Evolutionary conservation across 2,113 vertebrate genomes (phyloP), one percentile per base, ranked within the genome.

Genomic region (Vanacampus margaritifer): DNA sequence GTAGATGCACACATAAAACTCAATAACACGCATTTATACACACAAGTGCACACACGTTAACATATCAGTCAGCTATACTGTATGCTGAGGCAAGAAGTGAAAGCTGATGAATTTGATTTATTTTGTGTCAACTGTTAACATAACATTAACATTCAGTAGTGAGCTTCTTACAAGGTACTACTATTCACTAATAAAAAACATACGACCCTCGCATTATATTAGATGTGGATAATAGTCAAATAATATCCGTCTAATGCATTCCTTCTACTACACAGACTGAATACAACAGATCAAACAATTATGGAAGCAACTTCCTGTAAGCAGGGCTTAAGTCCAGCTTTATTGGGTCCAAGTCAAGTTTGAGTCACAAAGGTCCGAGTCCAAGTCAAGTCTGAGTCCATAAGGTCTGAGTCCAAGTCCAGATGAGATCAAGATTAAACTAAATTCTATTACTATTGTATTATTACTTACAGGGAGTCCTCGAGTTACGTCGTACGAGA

Each of bases 171-270:
- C 28, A 32, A 32, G 4, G 28, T 68, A 59, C 51, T 68, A 46
- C 37, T 65, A 56, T 71, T 66, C 24, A 64, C n/a, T 65, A 63
- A 69, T 67, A 36, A 76, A 74, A 74, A 43, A 8, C n/a, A 91
- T 43, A 46, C 16, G 13, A 41, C 39, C 39, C 39, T 46, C 14
- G 17, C 17, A 14, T 46, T 4, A 46, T 5, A 43, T 71, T 48
- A 71, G 26, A 72, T 23, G 46, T 41, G 39, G 3, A 41, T 41
- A 41, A 74, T 57, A 32, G 28, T 46, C 65, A 35, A 78, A 73
- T 72, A 54, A 77, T 69, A 43, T 69, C 61, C 21, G 59, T 61
- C 48, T 56, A 73, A 69, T 73, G 65, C 66, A 65, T 65, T 59
- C 37, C 54, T 57, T 36, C 3, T 56, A 23, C 41, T 17, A 23